Base-by-base conservation (phyloP, 2,888 invertebrate species). In the Himalopsyche anomala region DNA sequence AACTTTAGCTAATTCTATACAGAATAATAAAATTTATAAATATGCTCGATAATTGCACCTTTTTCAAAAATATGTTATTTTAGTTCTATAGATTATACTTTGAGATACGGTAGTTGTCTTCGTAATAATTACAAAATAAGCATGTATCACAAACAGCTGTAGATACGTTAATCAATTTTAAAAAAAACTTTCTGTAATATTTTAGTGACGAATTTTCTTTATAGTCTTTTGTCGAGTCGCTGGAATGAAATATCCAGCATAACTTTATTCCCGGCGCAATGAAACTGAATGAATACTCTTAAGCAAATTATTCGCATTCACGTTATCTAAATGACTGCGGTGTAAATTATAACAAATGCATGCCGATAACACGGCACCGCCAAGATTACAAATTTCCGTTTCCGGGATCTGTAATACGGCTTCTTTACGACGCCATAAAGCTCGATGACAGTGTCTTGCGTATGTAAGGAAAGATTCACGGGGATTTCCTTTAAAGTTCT, bases 371-470 rank as follows among this genome's bases (percentile, higher is more conserved):
- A 36, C 81, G 56, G 5, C 45, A 55, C 40, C 81, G 80, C 28
- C 15, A 84, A 56, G 56, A 85, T 81, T 85, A 81, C 84, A 56
- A 85, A 81, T 81, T 81, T 85, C 62, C 38, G 54, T 81, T 62
- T n/a, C 51, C 81, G 38, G 28, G n/a, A 56, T 74, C 84, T 54
- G 19, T 36, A 81, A 80, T 55, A 84, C 36, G 56, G 40, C 40
- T 55, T 51, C 81, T 81, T 85, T 85, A 85, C 69, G 40, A 79
- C 81, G 11, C 54, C 84, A 62, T 85, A 85, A 85, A 85, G 19
- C 42, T 28, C 40, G 69, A 56, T 74, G 83, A 83, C 83, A 83
- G 69, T 83, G 69, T 74, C 55, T 74, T 62, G 81, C 81, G 51
- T 62, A 62, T 62, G 62, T 62, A 62, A 62, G 62, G 62, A 62